Base-by-base conservation (phyloP, 1,140 invertebrate genomes). In the Archivesica marissinica region DNA sequence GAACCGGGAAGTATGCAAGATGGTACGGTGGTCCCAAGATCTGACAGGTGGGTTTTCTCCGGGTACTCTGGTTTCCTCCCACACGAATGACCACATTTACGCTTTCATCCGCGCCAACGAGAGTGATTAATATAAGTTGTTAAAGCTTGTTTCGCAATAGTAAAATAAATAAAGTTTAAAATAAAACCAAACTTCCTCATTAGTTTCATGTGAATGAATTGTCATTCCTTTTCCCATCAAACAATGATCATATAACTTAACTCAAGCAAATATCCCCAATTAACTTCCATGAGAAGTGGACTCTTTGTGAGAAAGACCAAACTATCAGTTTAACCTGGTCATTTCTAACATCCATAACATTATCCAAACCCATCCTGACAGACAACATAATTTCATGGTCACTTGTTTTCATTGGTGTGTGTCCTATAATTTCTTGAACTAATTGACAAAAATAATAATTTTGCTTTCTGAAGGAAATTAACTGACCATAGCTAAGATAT, bases 171-270 rank as follows among this genome's bases (percentile, higher is more conserved):
- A 59, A 28, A 59, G 25, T 28, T 28, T 59, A 7, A 28, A 59
- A 28, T 28, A 28, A 11, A 59, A 28, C 33, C 9, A 2, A 23
- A 28, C 23, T 28, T 3, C 2, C 3, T 28, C n/a, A n/a, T n/a
- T 28, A 59, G 54, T 59, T 13, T 35, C 13, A 35, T 64, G 59
- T 35, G 59, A 64, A 64, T 2, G 59, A 15, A 0, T 35, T 30
- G 1, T 33, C 59, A 64, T 33, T 64, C 28, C n/a, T 64, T 64
- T 64, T 64, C 59, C 59, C 59, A 64, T 25, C 30, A 64, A 9
- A 28, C 1, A 64, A 15, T 64, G 30, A 64, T 64, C 20, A 35
- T 64, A n/a, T 52, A 52, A 35, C 20, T 64, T 35, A 35, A 64
- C 30, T 25, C 15, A 35, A 35, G 13, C n/a, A 64, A 0, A 64